Evolutionary conservation across 1,140 invertebrate genomes (phyloP).

Genomic region (Myzus persicae): DNA sequence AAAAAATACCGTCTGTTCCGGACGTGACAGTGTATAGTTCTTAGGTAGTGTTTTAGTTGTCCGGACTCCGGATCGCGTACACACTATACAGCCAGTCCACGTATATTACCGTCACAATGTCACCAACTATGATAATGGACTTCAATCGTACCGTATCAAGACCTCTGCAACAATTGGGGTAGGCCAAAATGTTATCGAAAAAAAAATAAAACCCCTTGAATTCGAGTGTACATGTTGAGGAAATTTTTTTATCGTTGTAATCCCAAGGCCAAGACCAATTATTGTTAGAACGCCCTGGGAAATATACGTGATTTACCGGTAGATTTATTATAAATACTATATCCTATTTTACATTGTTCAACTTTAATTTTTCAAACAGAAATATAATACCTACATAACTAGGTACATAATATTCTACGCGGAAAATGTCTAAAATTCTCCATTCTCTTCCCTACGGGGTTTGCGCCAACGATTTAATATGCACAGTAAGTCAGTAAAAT

Average conservation of each 20-base stretch:
- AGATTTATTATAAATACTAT: background rate
- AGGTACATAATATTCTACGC: background rate
- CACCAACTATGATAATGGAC: slow-evolving; percentile 36
- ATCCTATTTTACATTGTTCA: background rate
- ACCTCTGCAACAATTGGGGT: slow-evolving; percentile 42
- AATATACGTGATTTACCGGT: background rate
- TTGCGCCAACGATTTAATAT: background rate
- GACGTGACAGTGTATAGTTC: background rate
- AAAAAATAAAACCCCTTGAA: background rate
- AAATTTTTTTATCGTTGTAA: background rate
- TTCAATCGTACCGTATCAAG: slow-evolving; percentile 47
- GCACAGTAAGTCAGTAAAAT: background rate
- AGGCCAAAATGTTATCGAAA: background rate
- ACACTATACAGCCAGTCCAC: background rate
- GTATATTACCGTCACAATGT: background rate
- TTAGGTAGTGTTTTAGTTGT: slow-evolving; percentile 48
- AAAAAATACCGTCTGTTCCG: slow-evolving; percentile 47
- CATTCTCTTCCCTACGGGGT: background rate
- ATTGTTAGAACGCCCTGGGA: background rate
- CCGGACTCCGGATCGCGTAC: background rate
- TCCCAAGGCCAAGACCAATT: background rate
- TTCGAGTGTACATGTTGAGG: background rate
- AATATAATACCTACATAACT: too few relatives aligned
- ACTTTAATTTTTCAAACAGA: background rate
- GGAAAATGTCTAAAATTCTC: background rate